Conservation (phyloP, 1,140 invertebrate species). For the Sesamia nonagrioides region DNA sequence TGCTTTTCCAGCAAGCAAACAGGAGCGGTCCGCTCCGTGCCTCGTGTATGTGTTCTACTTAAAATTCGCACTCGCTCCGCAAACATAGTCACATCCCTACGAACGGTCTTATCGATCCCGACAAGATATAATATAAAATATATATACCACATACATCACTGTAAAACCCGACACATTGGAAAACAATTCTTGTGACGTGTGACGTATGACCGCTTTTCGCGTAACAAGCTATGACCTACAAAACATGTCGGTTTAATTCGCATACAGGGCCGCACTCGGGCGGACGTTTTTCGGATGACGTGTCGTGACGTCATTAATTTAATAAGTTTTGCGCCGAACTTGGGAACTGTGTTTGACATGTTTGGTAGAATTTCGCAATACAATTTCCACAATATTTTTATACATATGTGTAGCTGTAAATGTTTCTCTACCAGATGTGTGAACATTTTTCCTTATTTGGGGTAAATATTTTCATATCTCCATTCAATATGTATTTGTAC, state of each 20-base stretch:
- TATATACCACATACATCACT: conserved; percentile 47
- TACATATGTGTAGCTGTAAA: not conserved
- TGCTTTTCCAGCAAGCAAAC: not conserved
- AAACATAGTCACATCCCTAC: conserved; percentile 45
- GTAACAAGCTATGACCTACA: conserved; percentile 60
- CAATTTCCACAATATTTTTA: not conserved
- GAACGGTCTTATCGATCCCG: conserved; percentile 52
- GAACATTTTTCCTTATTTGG: conserved; percentile 21
- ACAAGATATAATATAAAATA: conserved; percentile 54
- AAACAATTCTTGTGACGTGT: conserved; percentile 51
- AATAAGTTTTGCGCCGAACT: conserved; percentile 36
- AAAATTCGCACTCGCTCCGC: conserved; percentile 36
- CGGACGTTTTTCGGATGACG: conserved; percentile 51
- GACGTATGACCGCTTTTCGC: conserved; percentile 53
- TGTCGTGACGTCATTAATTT: conserved; percentile 62
- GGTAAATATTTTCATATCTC: conserved; percentile 24
- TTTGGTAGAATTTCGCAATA: conserved; percentile 26
- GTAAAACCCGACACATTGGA: conserved; percentile 47
- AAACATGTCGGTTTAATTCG: conserved; percentile 66
- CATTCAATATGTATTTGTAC: conserved; percentile 21
- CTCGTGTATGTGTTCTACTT: not conserved
- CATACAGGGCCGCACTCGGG: conserved; percentile 57
- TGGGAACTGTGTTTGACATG: conserved; percentile 32
- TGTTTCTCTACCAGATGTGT: conserved; percentile 22
- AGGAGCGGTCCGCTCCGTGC: not conserved